Evolutionary conservation across 2,797 vertebrate genomes (phyloP), one percentile per base, ranked within the genome.

Genomic region (Stomatorhinus walkeri): DNA sequence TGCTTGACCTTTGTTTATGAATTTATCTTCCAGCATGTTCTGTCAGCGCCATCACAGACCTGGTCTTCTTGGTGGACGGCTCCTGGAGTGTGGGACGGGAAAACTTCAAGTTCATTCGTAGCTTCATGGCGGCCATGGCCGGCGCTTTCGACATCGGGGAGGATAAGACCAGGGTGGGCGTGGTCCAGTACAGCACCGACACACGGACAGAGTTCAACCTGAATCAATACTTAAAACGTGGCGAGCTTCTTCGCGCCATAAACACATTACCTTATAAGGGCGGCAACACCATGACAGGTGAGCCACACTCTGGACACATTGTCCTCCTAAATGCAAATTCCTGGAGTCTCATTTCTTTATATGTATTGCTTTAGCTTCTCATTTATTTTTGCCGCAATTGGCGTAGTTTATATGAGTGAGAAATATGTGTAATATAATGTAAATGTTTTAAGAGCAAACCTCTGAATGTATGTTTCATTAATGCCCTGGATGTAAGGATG

Each of bases 241-340:
- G 95, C 90, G 97, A 99, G 3, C 95, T 99, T 68, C 95, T 98
- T 88, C 94, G 96, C 88, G 98, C 98, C 90, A 98, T 99, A 93
- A 98, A 95, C 94, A 95, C 94, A 89, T 96, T 99, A 91, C 98
- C 98, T 0, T 99, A 99, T 94, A 99, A 99, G 95, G 98, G 98
- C 85, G 98, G 98, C 83, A 99, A 99, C 92, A 99, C 98, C 22
- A 99, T 99, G 98, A 99, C 98, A 94, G 98, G 98, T 99, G 95
- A 88, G 90, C 56, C 54, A 24, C 54, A 28, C 52, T 52, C 12
- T 19, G 46, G 22, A 85, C 12, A 48, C 43, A 24, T 4, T 28
- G 48, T 52, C 48, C 14, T 84, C 81, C 16, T 46, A 49, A 49
- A 24, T 16, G n/a, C 49, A 52, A 49, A 49, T 85, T 52, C 68